Base-by-base conservation (phyloP, 2,113 vertebrate genomes). In the Nanorana parkeri region DNA sequence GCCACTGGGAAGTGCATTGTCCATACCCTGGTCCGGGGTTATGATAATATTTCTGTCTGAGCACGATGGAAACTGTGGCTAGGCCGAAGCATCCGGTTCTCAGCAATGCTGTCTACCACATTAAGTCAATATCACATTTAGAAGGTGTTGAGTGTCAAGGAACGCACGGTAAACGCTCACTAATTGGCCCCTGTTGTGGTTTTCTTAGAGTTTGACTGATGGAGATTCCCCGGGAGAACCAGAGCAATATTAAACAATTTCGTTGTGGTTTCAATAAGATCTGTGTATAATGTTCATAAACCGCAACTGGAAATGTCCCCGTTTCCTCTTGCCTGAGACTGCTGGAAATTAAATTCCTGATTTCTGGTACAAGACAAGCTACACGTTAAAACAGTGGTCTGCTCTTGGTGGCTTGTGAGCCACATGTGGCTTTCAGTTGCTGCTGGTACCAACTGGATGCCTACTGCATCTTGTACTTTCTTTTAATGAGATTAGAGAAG, bases 281-380 rank as follows among this genome's bases (percentile, higher is more conserved):
- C 80, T 82, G 63, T 68, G 71, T 75, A 75, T 82, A 82, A 74
- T 75, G 80, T 66, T 82, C 56, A 67, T 55, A 82, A 82, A 82
- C 80, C 61, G 23, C 80, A 82, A 75, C 21, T 75, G 52, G 71
- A 82, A 82, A 82, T 82, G 61, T 66, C 80, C 63, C 80, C 16
- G 10, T 66, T 67, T 56, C 69, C 64, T 82, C 63, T 29, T 19
- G 21, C 15, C 51, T 28, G 13, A 55, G 60, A 65, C 20, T 52
- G 60, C 47, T n/a, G 79, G 26, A 56, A 81, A 81, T 74, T 64
- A 63, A 66, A 74, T 36, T 65, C 69, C 11, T 3, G 16, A 66
- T 36, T 63, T 47, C 41, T 47, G 8, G 41, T 15, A 47, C 13
- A 47, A 47, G 41, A 47, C 41, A 47, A 47, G 41, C 41, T 47